Evolutionary conservation across 1,140 invertebrate species (phyloP).

Genomic region (Hesperophylax magnus): DNA sequence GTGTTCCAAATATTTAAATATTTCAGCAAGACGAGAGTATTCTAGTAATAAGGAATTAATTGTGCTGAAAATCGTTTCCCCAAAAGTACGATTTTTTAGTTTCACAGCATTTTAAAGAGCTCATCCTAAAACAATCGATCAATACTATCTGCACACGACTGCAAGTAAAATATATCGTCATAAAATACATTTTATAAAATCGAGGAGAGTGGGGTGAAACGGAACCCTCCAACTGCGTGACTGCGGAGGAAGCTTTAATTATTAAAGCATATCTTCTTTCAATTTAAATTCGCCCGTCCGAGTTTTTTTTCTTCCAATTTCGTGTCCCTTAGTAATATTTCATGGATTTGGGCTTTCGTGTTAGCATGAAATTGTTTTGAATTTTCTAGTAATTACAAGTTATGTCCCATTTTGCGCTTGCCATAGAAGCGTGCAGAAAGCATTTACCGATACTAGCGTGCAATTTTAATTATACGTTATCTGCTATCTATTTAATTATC

Average conservation of each 20-base stretch:
- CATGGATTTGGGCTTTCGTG: background rate
- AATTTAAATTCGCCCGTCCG: conserved; percentile 3
- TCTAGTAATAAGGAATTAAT: no score
- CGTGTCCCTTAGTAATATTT: conserved; percentile 5
- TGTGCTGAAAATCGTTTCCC: no score
- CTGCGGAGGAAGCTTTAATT: conserved; percentile 53
- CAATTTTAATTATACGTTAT: conserved; percentile 13
- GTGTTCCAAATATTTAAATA: no score
- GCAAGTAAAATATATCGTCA: no score
- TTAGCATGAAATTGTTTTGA: conserved; percentile 17
- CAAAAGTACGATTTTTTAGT: no score
- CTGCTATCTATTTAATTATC: background rate
- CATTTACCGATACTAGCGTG: background rate
- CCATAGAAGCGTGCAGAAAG: conserved; percentile 2
- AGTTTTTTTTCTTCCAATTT: conserved; percentile 18
- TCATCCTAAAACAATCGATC: no score
- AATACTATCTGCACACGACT: no score
- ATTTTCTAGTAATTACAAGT: conserved; percentile 21
- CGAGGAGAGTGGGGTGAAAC: conserved; percentile 7
- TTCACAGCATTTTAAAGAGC: no score
- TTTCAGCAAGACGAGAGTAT: no score
- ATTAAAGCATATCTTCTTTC: conserved; percentile 51
- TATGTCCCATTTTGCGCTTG: conserved; percentile 1
- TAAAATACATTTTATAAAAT: background rate
- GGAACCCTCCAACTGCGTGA: conserved; percentile 37